Conservation (phyloP, 2,797 vertebrate species). For the Buphagus erythrorhynchus region DNA sequence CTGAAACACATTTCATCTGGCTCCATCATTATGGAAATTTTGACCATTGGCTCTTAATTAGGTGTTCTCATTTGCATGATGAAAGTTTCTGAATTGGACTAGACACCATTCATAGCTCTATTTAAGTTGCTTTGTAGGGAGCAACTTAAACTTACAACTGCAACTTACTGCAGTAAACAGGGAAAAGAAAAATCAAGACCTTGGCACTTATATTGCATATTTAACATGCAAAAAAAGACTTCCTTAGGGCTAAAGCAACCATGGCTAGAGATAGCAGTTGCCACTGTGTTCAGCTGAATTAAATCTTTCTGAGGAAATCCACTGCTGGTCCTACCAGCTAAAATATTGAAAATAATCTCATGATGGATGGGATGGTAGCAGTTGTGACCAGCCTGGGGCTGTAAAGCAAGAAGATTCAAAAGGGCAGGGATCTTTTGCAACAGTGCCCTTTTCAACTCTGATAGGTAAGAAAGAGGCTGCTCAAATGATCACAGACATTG, state of each 20-base stretch:
- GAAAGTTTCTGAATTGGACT: conserved; percentile 60
- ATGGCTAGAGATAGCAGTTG: not conserved
- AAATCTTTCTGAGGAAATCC: conserved; percentile 38
- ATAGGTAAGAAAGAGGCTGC: not conserved
- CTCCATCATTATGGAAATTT: conserved; percentile 67
- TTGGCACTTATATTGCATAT: conserved; percentile 11
- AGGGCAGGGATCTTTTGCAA: not conserved
- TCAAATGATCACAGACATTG: not conserved
- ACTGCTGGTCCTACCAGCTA: conserved; percentile 2
- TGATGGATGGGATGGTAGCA: conserved; percentile 8
- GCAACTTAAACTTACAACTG: too few species aligned
- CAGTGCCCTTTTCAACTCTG: not conserved
- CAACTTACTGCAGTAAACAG: conserved; percentile 3
- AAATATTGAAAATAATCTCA: conserved; percentile 30
- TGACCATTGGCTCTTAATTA: conserved; percentile 70
- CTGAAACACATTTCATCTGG: conserved; percentile 46
- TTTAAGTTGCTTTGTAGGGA: not conserved
- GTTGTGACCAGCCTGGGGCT: not conserved
- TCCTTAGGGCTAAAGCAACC: conserved; percentile 6
- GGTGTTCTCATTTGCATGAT: conserved; percentile 56
- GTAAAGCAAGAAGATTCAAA: not conserved
- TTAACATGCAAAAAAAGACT: conserved; percentile 13
- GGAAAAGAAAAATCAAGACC: not conserved
- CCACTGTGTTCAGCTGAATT: conserved; percentile 2
- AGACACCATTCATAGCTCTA: not conserved